Percentiles rank a stretch among this genome's conserved stretches.
Conservation (phyloP, 2,113 vertebrate species). For the Mionectes macconnelli region DNA sequence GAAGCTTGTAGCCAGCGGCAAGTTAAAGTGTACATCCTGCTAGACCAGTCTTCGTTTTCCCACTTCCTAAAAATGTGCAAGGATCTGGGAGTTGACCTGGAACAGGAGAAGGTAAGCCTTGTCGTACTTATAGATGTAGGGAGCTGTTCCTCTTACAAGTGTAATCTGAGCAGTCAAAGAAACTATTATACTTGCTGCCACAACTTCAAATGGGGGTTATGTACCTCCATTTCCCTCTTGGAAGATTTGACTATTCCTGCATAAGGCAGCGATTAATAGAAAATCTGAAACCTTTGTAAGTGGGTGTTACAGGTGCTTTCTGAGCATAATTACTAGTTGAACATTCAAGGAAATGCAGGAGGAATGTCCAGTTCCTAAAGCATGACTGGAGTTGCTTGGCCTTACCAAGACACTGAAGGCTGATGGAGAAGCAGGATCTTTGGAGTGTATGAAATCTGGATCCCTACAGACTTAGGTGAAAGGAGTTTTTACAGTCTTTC, state of each 20-base stretch:
- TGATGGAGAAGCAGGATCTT: not conserved
- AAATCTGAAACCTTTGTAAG: not conserved
- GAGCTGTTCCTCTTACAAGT: not conserved
- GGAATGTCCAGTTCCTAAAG: not conserved
- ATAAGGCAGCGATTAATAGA: not conserved
- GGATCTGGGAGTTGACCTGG: conserved; percentile 80
- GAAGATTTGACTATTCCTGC: not conserved
- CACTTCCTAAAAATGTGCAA: conserved; percentile 92
- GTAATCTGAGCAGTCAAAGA: not conserved
- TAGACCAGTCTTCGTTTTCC: conserved; percentile 82
- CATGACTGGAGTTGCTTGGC: not conserved
- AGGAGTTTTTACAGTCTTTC: not conserved
- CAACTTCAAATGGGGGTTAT: not conserved
- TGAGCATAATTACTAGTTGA: not conserved
- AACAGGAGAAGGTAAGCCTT: conserved; percentile 83
- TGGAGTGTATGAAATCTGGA: not conserved
- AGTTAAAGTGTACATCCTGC: conserved; percentile 90
- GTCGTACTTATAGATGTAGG: not conserved
- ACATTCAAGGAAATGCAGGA: not conserved
- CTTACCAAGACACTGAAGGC: accelerated
- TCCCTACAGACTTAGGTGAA: not conserved
- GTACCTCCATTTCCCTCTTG: not conserved
- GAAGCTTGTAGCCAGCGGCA: conserved; percentile 80
- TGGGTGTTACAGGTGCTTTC: not conserved
- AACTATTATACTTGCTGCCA: not conserved